Conservation (phyloP, 2,113 vertebrate species). For the Eolophus roseicapilla region DNA sequence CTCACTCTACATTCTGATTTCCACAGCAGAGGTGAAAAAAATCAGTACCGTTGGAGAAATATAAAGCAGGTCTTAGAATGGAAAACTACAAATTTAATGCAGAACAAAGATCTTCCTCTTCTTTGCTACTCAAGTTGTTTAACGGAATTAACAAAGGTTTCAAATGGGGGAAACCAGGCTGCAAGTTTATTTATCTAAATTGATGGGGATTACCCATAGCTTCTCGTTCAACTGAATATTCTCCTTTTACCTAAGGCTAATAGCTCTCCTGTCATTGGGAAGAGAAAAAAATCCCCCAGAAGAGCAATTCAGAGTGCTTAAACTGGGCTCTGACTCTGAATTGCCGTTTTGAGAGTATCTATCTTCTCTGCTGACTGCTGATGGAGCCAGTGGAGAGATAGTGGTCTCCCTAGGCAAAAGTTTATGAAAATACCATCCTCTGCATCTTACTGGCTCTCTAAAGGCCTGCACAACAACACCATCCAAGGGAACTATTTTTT, state of each 20-base stretch:
- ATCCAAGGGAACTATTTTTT: not conserved
- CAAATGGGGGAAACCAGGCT: not conserved
- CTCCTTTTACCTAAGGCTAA: not conserved
- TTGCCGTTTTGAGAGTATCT: not conserved
- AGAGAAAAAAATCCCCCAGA: not conserved
- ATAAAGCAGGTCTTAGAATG: not conserved
- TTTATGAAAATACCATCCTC: not conserved
- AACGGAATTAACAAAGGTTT: not conserved
- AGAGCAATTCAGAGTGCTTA: not conserved
- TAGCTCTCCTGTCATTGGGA: not conserved
- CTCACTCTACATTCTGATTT: not conserved
- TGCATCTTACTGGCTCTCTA: not conserved
- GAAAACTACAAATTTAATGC: not conserved
- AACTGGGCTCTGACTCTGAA: not conserved
- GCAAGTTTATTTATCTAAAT: not conserved
- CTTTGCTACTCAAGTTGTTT: not conserved
- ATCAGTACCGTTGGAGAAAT: not conserved
- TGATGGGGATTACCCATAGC: not conserved
- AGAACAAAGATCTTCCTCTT: not conserved
- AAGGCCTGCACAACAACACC: not conserved
- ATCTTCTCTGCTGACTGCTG: not conserved
- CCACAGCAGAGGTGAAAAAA: not conserved
- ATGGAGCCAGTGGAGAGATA: not conserved
- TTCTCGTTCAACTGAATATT: not conserved
- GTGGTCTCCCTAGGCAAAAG: not conserved